Evolutionary conservation across 1,140 invertebrate species (phyloP), one percentile per base, ranked within the genome.

Genomic region (Pseudomyrmex gracilis): DNA sequence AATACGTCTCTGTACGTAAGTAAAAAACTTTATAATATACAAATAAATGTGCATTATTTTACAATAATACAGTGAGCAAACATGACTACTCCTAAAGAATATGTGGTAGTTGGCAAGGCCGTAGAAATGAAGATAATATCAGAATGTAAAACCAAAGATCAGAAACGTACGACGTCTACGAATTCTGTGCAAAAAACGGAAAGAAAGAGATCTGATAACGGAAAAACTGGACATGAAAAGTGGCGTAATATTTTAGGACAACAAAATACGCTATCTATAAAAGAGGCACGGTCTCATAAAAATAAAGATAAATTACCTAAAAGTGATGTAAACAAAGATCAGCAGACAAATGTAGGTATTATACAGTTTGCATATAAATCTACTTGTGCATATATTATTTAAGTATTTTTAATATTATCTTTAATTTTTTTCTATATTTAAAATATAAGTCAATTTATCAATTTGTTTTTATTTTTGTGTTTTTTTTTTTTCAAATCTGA

Each of bases 51-150:
- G 34, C 34, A 34, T 24, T 24, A 24, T 34, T 34, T 34, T 34
- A 34, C 5, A 34, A 34, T 34, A 34, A 34, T 34, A 34, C 5
- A 34, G 5, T 34, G 34, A 34, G 5, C 5, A 34, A 34, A 34
- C 34, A 34, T 34, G 34, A 34, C 4, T 34, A 5, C 0, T 34
- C 5, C 34, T 34, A 34, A 5, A 34, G 34, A 34, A 34, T 34
- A 34, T 34, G 5, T 34, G 34, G 34, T 0, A 34, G 0, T 34
- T 34, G 34, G 34, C 34, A 77, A 87, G 3, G 53, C 82, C 2
- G 47, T 92, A 20, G 89, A 91, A 88, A 57, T 91, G 10, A 90
- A 77, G 5, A 58, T 91, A 1, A 90, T 86, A 74, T 13, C 15
- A 7, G 3, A 53, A 2, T 13, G 8, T 47, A 60, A 47, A 8